Evolutionary conservation across 1,140 invertebrate species (phyloP).

Genomic region (Cotesia typhae): DNA sequence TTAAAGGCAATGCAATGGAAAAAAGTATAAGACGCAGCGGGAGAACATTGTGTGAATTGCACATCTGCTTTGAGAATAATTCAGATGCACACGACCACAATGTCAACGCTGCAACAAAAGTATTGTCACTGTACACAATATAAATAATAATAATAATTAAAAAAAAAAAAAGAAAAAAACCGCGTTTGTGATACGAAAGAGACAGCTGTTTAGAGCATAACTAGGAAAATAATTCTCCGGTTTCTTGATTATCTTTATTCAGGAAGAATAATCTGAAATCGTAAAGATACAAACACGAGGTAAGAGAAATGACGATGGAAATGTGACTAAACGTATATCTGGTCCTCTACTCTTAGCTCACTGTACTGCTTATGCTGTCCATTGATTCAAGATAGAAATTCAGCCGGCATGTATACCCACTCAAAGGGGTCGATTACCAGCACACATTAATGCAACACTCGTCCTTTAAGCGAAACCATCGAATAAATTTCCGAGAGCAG

Average conservation of each 20-base stretch:
- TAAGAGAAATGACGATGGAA: constrained; percentile 26
- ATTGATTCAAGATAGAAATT: constrained; percentile 9
- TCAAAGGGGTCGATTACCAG: constrained; percentile 20
- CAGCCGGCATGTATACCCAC: constrained; percentile 4
- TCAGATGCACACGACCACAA: neutral
- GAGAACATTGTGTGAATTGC: constrained; percentile 6
- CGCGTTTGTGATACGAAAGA: neutral
- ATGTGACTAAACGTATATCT: constrained; percentile 22
- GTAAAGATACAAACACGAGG: neutral
- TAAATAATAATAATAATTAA: neutral
- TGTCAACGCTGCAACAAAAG: neutral
- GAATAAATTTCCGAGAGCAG: constrained; percentile 17
- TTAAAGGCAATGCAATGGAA: neutral
- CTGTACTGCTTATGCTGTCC: constrained; percentile 12
- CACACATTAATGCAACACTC: constrained; percentile 17
- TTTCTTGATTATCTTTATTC: constrained; percentile 1
- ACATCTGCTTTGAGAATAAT: neutral
- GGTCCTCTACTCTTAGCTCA: neutral
- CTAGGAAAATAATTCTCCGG: neutral
- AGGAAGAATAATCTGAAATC: too few species aligned
- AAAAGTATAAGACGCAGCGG: neutral
- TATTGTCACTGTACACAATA: neutral
- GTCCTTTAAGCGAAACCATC: constrained; percentile 6
- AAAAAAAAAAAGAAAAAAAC: neutral
- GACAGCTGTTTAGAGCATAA: neutral